Evolutionary conservation across 1,140 invertebrate species (phyloP), one percentile per base, ranked within the genome.

Genomic region (Sycophaga agraensis): DNA sequence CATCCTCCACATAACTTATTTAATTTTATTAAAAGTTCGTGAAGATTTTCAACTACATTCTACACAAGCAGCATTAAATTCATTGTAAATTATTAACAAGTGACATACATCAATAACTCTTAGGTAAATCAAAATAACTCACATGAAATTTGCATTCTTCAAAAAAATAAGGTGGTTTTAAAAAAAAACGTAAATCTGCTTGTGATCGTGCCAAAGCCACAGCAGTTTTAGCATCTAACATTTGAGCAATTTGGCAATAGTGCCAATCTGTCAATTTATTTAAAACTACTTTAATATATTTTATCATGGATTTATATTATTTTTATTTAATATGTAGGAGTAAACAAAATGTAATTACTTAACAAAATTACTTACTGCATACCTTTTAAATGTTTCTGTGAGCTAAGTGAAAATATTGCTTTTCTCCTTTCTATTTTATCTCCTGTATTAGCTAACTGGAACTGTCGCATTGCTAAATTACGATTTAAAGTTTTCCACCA

Each of bases 141-240:
- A 72, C 70, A 77, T 73, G 64, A 81, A 82, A 49, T 73, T 73
- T 64, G 70, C 80, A 56, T 73, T 78, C 35, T 7, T 82, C 66
- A 68, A 82, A 75, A 62, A 79, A 80, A 37, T 85, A 82, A 2
- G 86, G 86, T 7, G 87, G 85, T 39, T 84, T 83, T n/a, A 88
- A 67, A 68, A 89, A 88, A 61, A 87, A 87, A 19, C 83, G 73
- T 51, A 82, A 68, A 71, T 89, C 84, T 17, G 80, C 81, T 64
- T 84, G 80, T 35, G 75, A 66, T 67, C 87, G 72, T 24, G 87
- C 86, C 24, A 90, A 75, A 31, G 83, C 79, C 4, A 88, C 82
- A 4, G 87, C 87, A 31, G 86, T 89, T 69, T 79, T 83, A 43
- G 84, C 80, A 75, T 89, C 85, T 42, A 87, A 77, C 68, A 84